These are phyloP conservation scores for Leiothrix lutea DNA, from an alignment of 2,113 vertebrate genomes.

Conservation along the genomic window DNA sequence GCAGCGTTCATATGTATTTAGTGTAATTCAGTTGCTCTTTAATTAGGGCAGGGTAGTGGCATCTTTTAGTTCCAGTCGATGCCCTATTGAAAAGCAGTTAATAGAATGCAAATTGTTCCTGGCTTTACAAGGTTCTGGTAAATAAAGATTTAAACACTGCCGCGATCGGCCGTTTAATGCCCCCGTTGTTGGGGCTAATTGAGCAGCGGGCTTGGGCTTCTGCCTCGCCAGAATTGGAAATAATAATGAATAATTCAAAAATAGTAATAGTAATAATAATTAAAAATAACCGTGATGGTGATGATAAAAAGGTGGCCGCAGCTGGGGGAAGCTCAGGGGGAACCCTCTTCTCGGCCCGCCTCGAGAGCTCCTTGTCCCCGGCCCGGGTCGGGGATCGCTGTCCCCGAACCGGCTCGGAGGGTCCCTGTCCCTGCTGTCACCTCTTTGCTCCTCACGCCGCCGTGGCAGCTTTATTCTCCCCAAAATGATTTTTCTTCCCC, in stretches of 20 bases:
- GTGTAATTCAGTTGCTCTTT: constrained; percentile 87
- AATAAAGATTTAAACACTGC: constrained; percentile 96
- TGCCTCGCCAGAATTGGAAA: constrained; percentile 58
- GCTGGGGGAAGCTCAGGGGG: neutral
- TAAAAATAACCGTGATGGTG: neutral
- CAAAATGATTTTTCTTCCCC: neutral
- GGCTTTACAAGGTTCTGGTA: constrained; percentile 91
- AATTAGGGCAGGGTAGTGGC: constrained; percentile 87
- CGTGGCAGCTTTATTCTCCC: neutral
- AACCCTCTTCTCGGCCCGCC: neutral
- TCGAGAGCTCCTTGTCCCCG: neutral
- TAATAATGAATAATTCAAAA: neutral
- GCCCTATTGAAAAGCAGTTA: constrained; percentile 95
- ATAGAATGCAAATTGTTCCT: constrained; percentile 95
- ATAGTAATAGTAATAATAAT: neutral
- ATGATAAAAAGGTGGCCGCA: neutral
- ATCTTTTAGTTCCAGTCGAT: constrained; percentile 97
- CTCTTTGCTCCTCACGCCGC: neutral
- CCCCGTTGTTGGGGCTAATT: constrained; percentile 89
- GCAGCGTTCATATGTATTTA: constrained; percentile 65
- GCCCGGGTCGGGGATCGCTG: neutral
- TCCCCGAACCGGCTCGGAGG: neutral
- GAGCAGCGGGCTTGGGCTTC: constrained; percentile 81
- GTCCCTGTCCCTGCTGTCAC: neutral
- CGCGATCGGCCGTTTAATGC: constrained; percentile 88